Evolutionary conservation across 2,113 vertebrate species (phyloP).

Genomic region (Silurus glanis): DNA sequence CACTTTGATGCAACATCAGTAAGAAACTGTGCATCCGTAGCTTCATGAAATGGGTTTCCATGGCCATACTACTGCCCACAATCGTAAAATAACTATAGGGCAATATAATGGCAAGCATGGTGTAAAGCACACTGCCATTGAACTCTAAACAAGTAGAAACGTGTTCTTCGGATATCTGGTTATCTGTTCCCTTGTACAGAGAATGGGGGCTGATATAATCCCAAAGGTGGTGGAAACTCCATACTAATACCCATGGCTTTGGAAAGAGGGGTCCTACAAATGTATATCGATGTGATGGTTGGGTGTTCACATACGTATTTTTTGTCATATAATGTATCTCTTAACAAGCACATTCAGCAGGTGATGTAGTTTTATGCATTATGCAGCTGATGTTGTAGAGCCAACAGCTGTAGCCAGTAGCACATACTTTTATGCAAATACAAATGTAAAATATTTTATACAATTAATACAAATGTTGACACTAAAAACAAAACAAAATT

Average conservation of each 20-base stretch:
- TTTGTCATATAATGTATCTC: background rate
- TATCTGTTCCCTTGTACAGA: background rate
- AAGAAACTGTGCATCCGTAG: background rate
- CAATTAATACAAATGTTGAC: background rate
- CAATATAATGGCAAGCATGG: background rate
- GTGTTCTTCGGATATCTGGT: background rate
- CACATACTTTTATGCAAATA: no score
- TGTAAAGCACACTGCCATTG: background rate
- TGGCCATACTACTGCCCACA: background rate
- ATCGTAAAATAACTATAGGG: background rate
- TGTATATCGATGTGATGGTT: background rate
- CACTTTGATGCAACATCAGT: background rate
- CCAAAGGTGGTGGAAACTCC: background rate
- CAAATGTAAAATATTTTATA: no score
- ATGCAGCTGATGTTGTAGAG: background rate
- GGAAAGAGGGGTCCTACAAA: background rate
- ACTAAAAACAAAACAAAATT: background rate
- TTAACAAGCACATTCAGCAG: background rate
- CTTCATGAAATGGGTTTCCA: background rate
- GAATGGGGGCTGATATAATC: background rate
- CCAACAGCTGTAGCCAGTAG: background rate
- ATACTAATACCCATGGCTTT: background rate
- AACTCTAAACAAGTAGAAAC: background rate
- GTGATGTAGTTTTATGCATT: no score
- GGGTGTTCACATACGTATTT: background rate